These are phyloP conservation scores for Cladopsammia gracilis DNA, from an alignment of 64 coral and sea anemone genomes.

Conservation along the genomic window DNA sequence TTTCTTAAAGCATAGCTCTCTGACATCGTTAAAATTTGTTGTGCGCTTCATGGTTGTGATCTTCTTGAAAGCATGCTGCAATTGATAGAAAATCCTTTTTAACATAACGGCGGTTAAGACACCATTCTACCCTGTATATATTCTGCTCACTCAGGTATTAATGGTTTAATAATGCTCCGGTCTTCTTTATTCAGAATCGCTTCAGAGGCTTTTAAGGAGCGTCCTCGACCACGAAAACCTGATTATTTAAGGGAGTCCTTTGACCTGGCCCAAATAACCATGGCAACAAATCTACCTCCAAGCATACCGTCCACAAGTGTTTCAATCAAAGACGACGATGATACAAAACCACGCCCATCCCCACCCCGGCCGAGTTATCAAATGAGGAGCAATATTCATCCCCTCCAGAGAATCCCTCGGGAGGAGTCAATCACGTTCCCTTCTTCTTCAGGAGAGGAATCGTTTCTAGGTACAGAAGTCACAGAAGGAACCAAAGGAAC, in stretches of 20 bases:
- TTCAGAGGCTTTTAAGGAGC: slow-evolving; percentile 66
- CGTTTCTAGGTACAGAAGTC: neutral
- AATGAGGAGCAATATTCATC: slow-evolving; percentile 38
- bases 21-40: too few species aligned
- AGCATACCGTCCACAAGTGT: neutral
- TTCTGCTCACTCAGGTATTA: neutral
- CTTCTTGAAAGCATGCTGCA: too few species aligned
- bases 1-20: neutral
- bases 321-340: slow-evolving; percentile 3
- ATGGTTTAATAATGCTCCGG: neutral
- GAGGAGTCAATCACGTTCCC: slow-evolving; percentile 79
- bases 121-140: too few species aligned
- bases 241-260: slow-evolving; percentile 93
- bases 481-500: neutral
- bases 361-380: slow-evolving; percentile 64
- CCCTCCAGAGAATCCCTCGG: slow-evolving; percentile 32
- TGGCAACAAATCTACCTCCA: neutral
- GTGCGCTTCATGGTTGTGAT: too few species aligned
- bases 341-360: slow-evolving; percentile 59
- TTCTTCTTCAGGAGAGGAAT: slow-evolving; percentile 67
- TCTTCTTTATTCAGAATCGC: neutral
- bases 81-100: too few species aligned
- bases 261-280: slow-evolving; percentile 65
- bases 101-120: too few species aligned
- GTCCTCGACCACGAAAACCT: slow-evolving; percentile 80